phyloP scores from a whole-genome alignment of 2,113 vertebrate species.

The Pao palembangensis region DNA sequence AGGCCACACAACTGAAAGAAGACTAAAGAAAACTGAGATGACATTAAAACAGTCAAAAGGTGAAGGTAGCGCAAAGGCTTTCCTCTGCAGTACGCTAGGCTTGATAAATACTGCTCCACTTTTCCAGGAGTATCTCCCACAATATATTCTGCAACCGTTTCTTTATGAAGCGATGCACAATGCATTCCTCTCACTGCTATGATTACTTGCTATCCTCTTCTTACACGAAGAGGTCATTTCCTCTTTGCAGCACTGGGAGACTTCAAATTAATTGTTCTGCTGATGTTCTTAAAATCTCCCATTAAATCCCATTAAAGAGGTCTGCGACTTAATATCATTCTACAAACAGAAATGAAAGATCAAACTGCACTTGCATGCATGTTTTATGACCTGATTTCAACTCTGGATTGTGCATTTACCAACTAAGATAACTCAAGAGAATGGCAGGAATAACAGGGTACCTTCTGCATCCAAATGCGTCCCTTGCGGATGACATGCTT shows the following conservation, averaged over 20 bases:
- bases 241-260: slow-evolving; percentile 13
- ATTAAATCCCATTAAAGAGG: slow-evolving; percentile 18
- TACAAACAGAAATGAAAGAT: slow-evolving; percentile 4
- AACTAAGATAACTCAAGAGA: not conserved
- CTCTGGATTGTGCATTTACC: not conserved
- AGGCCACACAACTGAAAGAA: too few species aligned
- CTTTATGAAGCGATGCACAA: too few species aligned
- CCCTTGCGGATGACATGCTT: slow-evolving; percentile 95
- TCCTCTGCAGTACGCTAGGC: not conserved
- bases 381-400: not conserved
- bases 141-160: too few species aligned
- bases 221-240: not conserved
- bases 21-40: too few species aligned
- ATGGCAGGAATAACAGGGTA: slow-evolving; percentile 46
- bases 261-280: slow-evolving; percentile 26
- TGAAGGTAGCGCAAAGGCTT: slow-evolving; percentile 2
- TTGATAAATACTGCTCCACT: not conserved
- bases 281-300: slow-evolving; percentile 19
- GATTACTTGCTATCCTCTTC: not conserved
- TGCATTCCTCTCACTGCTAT: too few species aligned
- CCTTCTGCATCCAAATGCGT: slow-evolving; percentile 99
- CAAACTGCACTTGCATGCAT: not conserved
- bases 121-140: too few species aligned
- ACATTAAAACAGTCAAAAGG: too few species aligned
- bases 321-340: slow-evolving; percentile 18